A percentile compares a stretch with the other conserved stretches of the same genome.
Conservation (phyloP, 2,888 invertebrate genomes). For the Tanytarsus gracilentus region DNA sequence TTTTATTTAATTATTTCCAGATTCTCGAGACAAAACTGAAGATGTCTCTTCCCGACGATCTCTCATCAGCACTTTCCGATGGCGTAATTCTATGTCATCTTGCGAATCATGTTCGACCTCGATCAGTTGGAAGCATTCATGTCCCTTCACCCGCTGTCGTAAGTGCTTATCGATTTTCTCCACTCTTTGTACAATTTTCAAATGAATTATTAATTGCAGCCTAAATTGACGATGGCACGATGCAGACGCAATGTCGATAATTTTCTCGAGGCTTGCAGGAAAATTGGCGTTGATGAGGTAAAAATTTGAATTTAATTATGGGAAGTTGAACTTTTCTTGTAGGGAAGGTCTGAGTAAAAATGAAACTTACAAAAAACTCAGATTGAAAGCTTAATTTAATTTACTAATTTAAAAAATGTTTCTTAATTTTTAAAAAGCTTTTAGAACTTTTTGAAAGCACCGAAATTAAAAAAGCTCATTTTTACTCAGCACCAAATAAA, state of each 20-base stretch:
- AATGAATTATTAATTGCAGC: constrained; percentile 51
- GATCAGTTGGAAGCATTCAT: constrained; percentile 88
- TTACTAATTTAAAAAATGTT: no score
- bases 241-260: constrained; percentile 92
- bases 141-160: constrained; percentile 90
- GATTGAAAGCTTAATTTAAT: no score
- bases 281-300: constrained; percentile 91
- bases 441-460: neutral
- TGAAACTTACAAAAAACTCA: no score
- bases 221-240: constrained; percentile 88
- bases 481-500: neutral
- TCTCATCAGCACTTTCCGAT: constrained; percentile 77
- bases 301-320: constrained; percentile 38
- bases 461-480: neutral
- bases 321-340: no score
- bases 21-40: constrained; percentile 83
- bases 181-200: neutral
- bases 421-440: neutral
- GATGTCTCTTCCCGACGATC: constrained; percentile 77
- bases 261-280: constrained; percentile 87
- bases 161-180: constrained; percentile 38
- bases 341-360: no score
- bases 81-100: constrained; percentile 92
- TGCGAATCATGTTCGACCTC: constrained; percentile 83
- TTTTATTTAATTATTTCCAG: constrained; percentile 44